Evolutionary conservation across 92 coral and sea anemone species (phyloP), one percentile per base, ranked within the genome.

Genomic region (Actinernus sp.): DNA sequence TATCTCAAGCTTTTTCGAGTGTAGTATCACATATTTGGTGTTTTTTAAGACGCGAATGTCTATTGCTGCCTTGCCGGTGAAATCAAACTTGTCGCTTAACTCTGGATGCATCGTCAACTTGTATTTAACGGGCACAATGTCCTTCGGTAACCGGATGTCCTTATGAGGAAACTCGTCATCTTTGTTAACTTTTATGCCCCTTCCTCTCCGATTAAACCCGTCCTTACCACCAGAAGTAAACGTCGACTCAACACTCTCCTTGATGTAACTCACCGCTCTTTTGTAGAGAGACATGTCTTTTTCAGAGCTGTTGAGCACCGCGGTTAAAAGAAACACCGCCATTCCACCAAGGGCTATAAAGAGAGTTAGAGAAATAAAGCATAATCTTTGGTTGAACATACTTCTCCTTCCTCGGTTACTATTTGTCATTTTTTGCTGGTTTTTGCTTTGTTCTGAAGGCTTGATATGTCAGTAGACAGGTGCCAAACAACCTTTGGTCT

Each of bases 261-360:
- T 90, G 57, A 90, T 58, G 70, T 78, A 90, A 41, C 73, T 48
- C 12, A 79, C 81, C 12, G 97, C 97, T 44, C 97, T 92, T 17
- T 70, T 83, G 44, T 71, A 90, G 16, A 90, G 56, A 14, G 74
- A 84, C 36, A 86, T 81, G 55, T 90, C 97, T 58, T 84, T 81
- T 55, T 90, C 89, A 0, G 97, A 88, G 10, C 89, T 86, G 23
- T 79, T 80, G 41, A 71, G 61, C 20, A 86, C 85, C 6, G 92
- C 88, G 1, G 97, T 74, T 41, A 83, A 81, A 25, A 90, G 47
- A 16, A 90, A 86, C 9, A 90, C 58, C 1, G 87, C 53, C 49
- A 90, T 72, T 3, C 93, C 97, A 27, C 92, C 97, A 10, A 90
- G 22, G 10, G 97, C 97, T 31, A 90, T 76, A n/a, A 84, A 33